Base-by-base conservation (phyloP, 2,888 invertebrate species). In the Pecten maximus region DNA sequence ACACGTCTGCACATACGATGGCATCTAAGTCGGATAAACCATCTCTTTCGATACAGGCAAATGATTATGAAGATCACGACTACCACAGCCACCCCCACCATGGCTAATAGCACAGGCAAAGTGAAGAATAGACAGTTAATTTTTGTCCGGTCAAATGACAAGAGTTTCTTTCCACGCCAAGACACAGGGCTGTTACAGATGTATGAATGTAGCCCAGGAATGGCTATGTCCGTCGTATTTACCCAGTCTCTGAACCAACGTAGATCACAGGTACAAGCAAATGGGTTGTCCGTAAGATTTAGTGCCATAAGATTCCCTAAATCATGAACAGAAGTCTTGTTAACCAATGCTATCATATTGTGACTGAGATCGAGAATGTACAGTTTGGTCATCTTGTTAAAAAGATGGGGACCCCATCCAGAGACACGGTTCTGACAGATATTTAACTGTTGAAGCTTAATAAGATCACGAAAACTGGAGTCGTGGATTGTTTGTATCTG, bases 171-270 rank as follows among this genome's bases (percentile, higher is more conserved):
- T 3, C 94, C 94, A 12, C 92, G 91, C 94, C 95, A 94, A 0
- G 89, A 88, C 15, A 90, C 86, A 2, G 95, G 95, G 0, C 93
- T 92, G 54, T 94, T 94, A 88, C 95, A 95, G 0, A 88, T 92
- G 87, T 94, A 95, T 2, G 89, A 88, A 10, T 89, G 88, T n/a
- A 89, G 87, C 8, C 92, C 90, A 1, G 91, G 87, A 40, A 95
- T 23, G 0, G 35, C 74, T 0, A 94, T 89, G 0, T 91, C 90
- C 98, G 97, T 99, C 98, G 96, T 98, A 98, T 96, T 98, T 97
- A 99, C 97, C 99, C 99, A 99, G 97, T 98, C 98, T 98, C 99
- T 98, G 88, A 98, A 97, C 96, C 98, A 98, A 97, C 98, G 98
- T 91, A 98, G 98, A 96, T 98, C 98, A 97, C 99, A 99, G 96